These are phyloP conservation scores for Urosaurus nigricauda DNA, from an alignment of 2,797 vertebrate species.

Conservation along the genomic window DNA sequence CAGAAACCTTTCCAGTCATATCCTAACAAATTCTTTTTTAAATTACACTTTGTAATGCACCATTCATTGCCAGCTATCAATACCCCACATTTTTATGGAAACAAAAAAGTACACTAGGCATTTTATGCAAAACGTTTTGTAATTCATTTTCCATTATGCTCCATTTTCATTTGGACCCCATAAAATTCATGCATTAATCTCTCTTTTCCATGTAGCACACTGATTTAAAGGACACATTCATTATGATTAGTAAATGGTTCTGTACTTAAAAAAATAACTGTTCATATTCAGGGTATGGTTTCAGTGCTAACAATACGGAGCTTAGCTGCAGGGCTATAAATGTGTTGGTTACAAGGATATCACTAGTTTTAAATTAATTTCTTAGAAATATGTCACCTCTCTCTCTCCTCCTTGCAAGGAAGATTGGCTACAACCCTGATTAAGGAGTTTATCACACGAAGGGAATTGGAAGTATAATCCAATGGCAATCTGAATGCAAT, in stretches of 20 bases:
- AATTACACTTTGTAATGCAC: not conserved
- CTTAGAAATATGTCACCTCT: not conserved
- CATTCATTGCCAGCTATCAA: not conserved
- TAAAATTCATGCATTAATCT: not conserved
- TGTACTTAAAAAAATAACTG: not conserved
- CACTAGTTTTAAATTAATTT: not conserved
- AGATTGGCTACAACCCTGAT: not conserved
- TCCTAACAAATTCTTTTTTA: not conserved
- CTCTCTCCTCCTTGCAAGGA: not conserved
- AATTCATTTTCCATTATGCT: not conserved
- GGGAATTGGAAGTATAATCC: too few species aligned
- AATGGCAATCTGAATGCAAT: too few species aligned
- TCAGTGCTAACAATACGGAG: not conserved
- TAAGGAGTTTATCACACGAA: too few species aligned
- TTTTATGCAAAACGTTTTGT: not conserved
- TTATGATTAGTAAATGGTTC: not conserved
- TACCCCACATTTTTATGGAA: not conserved
- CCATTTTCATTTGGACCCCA: not conserved
- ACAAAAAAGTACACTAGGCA: too few species aligned
- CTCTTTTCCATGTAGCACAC: not conserved
- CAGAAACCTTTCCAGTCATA: not conserved
- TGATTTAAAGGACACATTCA: not conserved
- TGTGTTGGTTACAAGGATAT: not conserved
- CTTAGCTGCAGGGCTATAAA: not conserved
- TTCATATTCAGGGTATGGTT: not conserved